phyloP scores from a whole-genome alignment of 2,888 invertebrate genomes.

The Dugesia japonica region DNA sequence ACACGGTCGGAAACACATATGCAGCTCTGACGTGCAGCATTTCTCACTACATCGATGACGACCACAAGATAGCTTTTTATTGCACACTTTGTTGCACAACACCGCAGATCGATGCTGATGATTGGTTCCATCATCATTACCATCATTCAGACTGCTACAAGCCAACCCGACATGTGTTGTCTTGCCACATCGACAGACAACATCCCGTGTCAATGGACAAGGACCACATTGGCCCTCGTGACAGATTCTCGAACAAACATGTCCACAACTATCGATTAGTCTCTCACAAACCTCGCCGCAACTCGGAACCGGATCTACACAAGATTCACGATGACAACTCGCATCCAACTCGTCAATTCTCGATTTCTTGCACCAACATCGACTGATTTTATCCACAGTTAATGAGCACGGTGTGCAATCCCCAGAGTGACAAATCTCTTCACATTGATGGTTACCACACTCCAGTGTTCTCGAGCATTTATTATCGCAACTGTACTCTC shows the following conservation, averaged over 20 bases:
- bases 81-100: slow-evolving; percentile 57
- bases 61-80: slow-evolving; percentile 47
- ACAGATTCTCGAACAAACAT: slow-evolving; percentile 60
- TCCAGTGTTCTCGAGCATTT: slow-evolving; percentile 60
- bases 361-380: background rate
- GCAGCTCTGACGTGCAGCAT: slow-evolving; percentile 58
- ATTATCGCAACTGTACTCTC: slow-evolving; percentile 53
- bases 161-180: background rate
- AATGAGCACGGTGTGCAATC: background rate
- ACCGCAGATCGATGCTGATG: background rate
- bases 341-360: background rate
- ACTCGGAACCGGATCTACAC: background rate
- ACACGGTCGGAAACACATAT: slow-evolving; percentile 58
- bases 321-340: background rate
- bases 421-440: background rate
- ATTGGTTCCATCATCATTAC: too few species aligned
- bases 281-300: background rate
- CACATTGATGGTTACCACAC: slow-evolving; percentile 53
- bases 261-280: slow-evolving; percentile 44
- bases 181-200: background rate
- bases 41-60: slow-evolving; percentile 68
- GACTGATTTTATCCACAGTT: background rate
- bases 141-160: background rate
- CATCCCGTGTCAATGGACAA: slow-evolving; percentile 51
- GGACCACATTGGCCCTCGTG: slow-evolving; percentile 63